phyloP scores from a whole-genome alignment of 2,113 vertebrate genomes.

The Hystrix cristata region DNA sequence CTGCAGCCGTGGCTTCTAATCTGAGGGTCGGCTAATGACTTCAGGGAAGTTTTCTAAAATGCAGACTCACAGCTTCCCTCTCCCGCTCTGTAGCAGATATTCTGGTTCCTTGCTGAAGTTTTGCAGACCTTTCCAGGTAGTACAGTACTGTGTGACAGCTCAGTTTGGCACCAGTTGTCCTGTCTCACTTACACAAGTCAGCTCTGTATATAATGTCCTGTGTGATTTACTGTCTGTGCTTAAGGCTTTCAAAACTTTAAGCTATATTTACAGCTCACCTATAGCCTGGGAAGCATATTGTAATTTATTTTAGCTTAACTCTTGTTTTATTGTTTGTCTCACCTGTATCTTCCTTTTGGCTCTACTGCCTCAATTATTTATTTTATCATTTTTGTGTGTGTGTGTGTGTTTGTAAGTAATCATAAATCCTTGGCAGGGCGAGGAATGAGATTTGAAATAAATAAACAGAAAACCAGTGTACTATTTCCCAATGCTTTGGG shows the following conservation, averaged over 20 bases:
- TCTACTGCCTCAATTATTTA: constrained; percentile 47
- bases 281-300: background rate
- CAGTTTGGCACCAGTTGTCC: background rate
- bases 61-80: background rate
- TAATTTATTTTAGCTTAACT: constrained; percentile 64
- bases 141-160: background rate
- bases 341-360: constrained; percentile 26
- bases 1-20: background rate
- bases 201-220: background rate
- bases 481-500: background rate
- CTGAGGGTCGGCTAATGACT: background rate
- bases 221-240: background rate
- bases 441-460: constrained; percentile 5
- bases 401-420: constrained; percentile 36
- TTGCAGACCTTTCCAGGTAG: background rate
- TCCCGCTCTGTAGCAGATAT: background rate
- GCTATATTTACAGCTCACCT: background rate
- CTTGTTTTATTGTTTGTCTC: constrained; percentile 41
- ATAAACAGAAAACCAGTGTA: background rate
- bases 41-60: constrained; percentile 9
- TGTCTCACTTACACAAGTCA: background rate
- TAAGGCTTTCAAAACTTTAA: constrained; percentile 10
- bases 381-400: constrained; percentile 38
- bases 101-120: background rate
- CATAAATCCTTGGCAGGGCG: background rate